Evolutionary conservation across 1,140 invertebrate genomes (phyloP), one percentile per base, ranked within the genome.

Genomic region (Odontomachus brunneus): DNA sequence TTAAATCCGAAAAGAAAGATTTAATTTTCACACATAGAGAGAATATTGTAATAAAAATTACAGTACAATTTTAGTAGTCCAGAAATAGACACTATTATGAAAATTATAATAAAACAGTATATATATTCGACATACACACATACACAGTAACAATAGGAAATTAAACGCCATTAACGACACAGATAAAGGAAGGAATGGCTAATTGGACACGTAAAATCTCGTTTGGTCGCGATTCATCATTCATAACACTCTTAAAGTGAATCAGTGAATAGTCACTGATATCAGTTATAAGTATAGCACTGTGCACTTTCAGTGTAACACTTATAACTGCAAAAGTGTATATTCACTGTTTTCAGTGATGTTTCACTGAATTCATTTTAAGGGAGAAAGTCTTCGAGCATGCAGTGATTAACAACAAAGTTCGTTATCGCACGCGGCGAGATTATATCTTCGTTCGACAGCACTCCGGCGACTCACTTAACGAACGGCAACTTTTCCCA

Each of bases 401-500:
- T 57, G 38, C 51, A 57, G 53, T 75, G 72, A 75, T 55, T 82
- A 87, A 84, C 60, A 82, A 86, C 59, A 49, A 73, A 71, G 38
- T 44, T 87, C 71, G 65, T 87, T 84, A 87, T 3, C 38, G 55
- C 49, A 74, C 59, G 66, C 60, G 33, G 51, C 26, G 15, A 83
- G 51, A 67, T 63, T 55, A 75, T 66, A 74, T 73, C 84, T 73
- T 55, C 51, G 51, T 82, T 88, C 73, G 63, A 87, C 82, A 66
- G 60, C 33, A 88, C 83, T 88, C 60, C 15, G 67, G 11, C 17
- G 24, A 22, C 12, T 26, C 11, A 38, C 62, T 76, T 88, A 88
- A 88, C 65, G 84, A 88, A 88, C 63, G 24, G 19, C 51, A 85
- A 88, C 83, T 88, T 88, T 85, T 80, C 84, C 83, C 87, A 67